Evolutionary conservation across 2,113 vertebrate genomes (phyloP), one percentile per base, ranked within the genome.

Genomic region (Platysteira castanea): DNA sequence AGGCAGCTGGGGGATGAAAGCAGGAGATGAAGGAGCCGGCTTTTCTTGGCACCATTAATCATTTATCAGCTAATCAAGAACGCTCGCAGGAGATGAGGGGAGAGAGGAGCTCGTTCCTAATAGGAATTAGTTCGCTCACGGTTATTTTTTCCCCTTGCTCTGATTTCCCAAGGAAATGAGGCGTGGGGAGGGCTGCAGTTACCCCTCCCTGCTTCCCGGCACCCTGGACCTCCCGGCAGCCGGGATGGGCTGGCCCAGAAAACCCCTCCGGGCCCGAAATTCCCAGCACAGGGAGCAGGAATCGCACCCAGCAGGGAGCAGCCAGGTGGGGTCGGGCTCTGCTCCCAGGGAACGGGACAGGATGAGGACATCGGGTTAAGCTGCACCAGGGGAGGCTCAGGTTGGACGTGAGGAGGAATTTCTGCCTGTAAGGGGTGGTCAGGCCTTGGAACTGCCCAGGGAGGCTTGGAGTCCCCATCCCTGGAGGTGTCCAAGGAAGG

Each of bases 51-150:
- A 22, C 52, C 54, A 96, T 96, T 94, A 96, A 97, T 97, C 95
- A 95, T 96, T 97, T 95, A 96, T 96, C 89, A 97, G 93, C 93
- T 96, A 94, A 96, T 97, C 96, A 96, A 86, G 95, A 90, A 7
- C 27, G 21, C 87, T 94, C n/a, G 13, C 89, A 50, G 95, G 95
- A 95, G 95, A 94, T 39, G 94, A 91, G 84, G 64, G 46, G 80
- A 71, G 87, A 24, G 87, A 68, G 89, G 33, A 93, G 92, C 93
- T 96, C 65, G 1, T 16, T 91, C 96, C 94, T 83, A 84, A 92
- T 64, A 94, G 96, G 96, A 97, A 95, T 77, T 97, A 98, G 97
- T 95, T 98, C 53, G 79, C 92, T 87, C 5, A 12, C 0, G 74
- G 94, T 84, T 93, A 57, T 91, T 86, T 92, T 84, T 54, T 4